Base-by-base conservation (phyloP, 2,113 vertebrate species). In the Arenaria interpres region DNA sequence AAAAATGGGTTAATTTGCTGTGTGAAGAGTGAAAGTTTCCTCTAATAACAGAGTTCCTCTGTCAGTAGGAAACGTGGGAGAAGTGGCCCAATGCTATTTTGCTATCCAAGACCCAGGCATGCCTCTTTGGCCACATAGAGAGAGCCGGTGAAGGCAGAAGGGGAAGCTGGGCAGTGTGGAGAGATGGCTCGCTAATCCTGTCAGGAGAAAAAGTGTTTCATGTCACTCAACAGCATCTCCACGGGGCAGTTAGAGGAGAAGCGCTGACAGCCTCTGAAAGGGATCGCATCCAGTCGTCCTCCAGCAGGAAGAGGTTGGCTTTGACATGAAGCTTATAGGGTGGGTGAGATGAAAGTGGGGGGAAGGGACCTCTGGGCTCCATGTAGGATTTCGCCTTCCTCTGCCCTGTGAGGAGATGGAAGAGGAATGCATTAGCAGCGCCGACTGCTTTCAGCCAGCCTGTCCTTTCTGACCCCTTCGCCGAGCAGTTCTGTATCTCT, bases 151-250 rank as follows among this genome's bases (percentile, higher is more conserved):
- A 59, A 96, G 63, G 64, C 48, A 4, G 48, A 71, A n/a, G 56
- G 62, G 87, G 86, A 84, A 78, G 79, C 60, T 39, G 37, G 68
- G 81, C 75, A 57, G 90, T 45, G 77, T 56, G 77, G 85, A 87
- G 84, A 94, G 93, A 88, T 43, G 66, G 48, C 53, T 93, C 3
- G 1, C 88, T 96, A 91, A 96, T 94, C 77, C 90, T 68, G 79
- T 75, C 54, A 69, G 93, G 81, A 74, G 93, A 84, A 95, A 90
- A 96, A 97, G 96, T 90, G 89, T 94, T 97, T 96, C 45, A 0
- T 67, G 51, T 97, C 97, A 96, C 91, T 97, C 97, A 97, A 64
- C 96, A 91, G 93, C 95, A 97, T 96, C 95, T 96, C 92, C 83
- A 53, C 60, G 15, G 90, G 69, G 93, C 90, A 93, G 90, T 15